Base-by-base conservation (phyloP, 2,113 vertebrate species). In the Cephalopholis sonnerati region DNA sequence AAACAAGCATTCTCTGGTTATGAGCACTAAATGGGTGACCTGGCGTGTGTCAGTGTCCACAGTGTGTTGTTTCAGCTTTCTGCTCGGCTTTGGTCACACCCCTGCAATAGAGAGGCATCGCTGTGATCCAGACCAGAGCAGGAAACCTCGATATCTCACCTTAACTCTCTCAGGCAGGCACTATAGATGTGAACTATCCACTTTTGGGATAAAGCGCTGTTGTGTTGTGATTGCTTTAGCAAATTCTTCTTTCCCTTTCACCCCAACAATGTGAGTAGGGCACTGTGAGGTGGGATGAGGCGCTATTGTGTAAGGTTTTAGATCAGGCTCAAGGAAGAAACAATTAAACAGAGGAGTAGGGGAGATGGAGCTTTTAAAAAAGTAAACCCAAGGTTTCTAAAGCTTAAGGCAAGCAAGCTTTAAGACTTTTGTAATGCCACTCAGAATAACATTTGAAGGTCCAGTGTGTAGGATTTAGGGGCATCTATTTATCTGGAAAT, bases 61-160 rank as follows among this genome's bases (percentile, higher is more conserved):
- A 68, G 85, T 91, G 93, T 94, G 86, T 94, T 94, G 84, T 92
- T 93, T 72, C 77, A 93, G 91, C 89, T 86, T 85, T 85, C 61
- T 65, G 73, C 79, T 74, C 11, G 5, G 64, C 70, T 70, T 24
- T 79, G 83, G 83, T 87, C 85, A 84, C 85, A 83, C 82, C 84
- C 83, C 62, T 55, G 62, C 61, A 80, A 36, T 32, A 73, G 55
- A 79, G 85, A 89, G 63, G 68, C 83, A 85, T 88, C 58, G 0
- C 63, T 65, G 75, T 91, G 91, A 91, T 90, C 79, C 81, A 90
- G 77, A 80, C 86, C 94, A 94, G 93, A 91, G 65, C 93, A 87
- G 89, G 82, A 91, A 90, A 72, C 78, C 59, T 85, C 48, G 57
- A 80, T 79, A 86, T 89, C 78, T 91, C 82, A 91, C 70, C 70